Evolutionary conservation across 2,888 invertebrate species (phyloP).

Genomic region (Luperina testacea): DNA sequence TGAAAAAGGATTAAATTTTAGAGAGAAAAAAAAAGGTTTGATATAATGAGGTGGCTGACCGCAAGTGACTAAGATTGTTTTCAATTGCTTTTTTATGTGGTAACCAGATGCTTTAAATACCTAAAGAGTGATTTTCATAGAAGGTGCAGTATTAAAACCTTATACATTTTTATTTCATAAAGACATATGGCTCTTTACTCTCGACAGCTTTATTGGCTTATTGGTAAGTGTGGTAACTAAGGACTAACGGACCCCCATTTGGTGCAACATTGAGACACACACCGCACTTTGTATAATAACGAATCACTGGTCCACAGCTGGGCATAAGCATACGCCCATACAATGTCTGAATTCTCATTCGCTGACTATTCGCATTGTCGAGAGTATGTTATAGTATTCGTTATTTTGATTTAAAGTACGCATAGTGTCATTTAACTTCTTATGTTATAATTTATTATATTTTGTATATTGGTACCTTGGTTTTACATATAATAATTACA

Average conservation of each 20-base stretch:
- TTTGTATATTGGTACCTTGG: neutral
- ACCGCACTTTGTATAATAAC: neutral
- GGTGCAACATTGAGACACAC: neutral
- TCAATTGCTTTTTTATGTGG: constrained; percentile 41
- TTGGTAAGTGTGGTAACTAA: neutral
- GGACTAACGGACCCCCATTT: neutral
- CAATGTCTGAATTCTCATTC: too few species aligned
- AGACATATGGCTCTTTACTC: neutral
- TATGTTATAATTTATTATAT: neutral
- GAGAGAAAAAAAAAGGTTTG: constrained; percentile 43
- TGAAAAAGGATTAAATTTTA: constrained; percentile 50
- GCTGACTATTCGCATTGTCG: too few species aligned
- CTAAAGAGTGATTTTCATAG: constrained; percentile 30
- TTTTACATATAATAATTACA: neutral
- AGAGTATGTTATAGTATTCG: too few species aligned
- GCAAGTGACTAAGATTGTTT: constrained; percentile 55
- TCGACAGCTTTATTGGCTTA: neutral
- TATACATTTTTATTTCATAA: neutral
- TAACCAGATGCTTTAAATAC: constrained; percentile 29
- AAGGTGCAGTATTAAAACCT: neutral
- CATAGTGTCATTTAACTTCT: neutral
- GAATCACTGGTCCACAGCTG: too few species aligned
- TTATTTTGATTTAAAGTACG: neutral
- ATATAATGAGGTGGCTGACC: constrained; percentile 54
- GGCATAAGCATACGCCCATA: too few species aligned